phyloP scores from a whole-genome alignment of 2,797 vertebrate species.

The Ceyx erithaca region DNA sequence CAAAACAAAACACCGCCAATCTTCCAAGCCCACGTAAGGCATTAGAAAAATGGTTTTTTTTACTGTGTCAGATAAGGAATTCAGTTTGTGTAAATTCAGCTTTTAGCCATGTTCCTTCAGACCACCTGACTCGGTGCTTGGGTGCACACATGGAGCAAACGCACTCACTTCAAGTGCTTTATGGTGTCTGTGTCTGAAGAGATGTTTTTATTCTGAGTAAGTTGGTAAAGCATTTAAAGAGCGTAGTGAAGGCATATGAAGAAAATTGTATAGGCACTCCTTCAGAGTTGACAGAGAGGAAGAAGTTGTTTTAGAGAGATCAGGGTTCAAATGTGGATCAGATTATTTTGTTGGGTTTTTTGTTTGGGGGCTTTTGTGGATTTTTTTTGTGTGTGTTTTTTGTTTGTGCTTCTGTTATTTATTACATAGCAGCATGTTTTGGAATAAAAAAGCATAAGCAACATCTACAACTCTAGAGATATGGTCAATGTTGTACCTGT shows the following conservation, averaged over 20 bases:
- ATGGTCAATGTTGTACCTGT: neutral
- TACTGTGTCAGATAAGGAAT: neutral
- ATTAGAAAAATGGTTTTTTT: neutral
- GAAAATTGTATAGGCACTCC: neutral
- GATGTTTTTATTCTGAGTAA: neutral
- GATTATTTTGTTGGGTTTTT: no score
- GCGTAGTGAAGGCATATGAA: neutral
- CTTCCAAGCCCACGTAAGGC: neutral
- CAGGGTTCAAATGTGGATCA: neutral
- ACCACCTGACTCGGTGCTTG: neutral
- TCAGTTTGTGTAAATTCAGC: neutral
- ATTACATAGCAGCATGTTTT: neutral
- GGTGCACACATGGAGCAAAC: accelerated
- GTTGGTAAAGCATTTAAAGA: neutral
- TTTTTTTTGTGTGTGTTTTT: no score
- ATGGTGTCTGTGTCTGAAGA: neutral
- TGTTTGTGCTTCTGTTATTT: neutral
- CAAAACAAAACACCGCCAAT: neutral
- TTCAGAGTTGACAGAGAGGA: neutral
- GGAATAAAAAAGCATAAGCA: neutral
- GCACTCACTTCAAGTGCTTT: neutral
- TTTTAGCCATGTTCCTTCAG: neutral
- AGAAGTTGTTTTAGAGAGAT: neutral
- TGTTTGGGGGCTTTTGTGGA: neutral
- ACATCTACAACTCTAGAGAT: neutral